These are phyloP conservation scores for Alouatta palliata DNA, from an alignment of 2,113 vertebrate species.

Conservation along the genomic window DNA sequence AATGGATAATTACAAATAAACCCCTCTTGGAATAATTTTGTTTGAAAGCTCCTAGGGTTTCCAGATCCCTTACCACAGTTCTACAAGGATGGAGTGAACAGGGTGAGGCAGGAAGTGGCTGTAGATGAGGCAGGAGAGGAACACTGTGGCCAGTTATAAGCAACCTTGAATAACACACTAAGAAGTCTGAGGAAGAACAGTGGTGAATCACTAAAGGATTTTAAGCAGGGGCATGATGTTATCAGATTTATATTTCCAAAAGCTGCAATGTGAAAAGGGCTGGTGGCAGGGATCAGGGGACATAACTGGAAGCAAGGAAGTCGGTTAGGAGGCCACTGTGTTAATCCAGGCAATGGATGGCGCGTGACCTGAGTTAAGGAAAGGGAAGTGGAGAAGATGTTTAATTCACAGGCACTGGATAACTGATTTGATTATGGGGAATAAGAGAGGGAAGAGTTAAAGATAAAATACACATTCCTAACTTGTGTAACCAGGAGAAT, in stretches of 20 bases:
- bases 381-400: background rate
- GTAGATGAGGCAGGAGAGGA: background rate
- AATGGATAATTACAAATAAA: background rate
- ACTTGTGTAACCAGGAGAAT: background rate
- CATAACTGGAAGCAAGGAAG: background rate
- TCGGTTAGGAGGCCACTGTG: background rate
- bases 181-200: conserved; percentile 28
- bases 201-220: conserved; percentile 14
- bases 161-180: background rate
- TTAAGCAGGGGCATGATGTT: background rate
- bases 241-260: background rate
- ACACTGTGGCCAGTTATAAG: background rate
- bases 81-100: background rate
- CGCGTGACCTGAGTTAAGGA: background rate
- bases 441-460: background rate
- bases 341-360: background rate
- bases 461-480: background rate
- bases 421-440: background rate
- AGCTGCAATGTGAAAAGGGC: background rate
- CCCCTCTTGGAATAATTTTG: background rate
- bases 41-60: background rate
- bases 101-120: background rate
- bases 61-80: background rate
- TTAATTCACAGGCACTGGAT: background rate
- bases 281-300: background rate